phyloP scores from a whole-genome alignment of 2,888 invertebrate genomes.

The Creontiades dilutus region DNA sequence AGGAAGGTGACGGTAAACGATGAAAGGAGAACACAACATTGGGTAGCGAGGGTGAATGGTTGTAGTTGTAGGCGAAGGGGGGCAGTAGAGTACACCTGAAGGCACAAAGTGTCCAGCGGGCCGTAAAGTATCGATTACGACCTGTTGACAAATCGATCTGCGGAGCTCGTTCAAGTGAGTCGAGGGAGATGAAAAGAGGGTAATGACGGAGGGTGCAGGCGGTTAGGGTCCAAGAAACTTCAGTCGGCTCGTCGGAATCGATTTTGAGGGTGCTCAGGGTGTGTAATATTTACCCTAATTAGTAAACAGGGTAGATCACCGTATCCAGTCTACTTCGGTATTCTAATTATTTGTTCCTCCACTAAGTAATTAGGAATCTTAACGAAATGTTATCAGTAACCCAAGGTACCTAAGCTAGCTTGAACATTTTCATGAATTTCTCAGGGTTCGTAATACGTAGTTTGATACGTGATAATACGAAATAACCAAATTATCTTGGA shows the following conservation, averaged over 20 bases:
- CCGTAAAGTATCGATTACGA: constrained; percentile 56
- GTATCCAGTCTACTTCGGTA: no score
- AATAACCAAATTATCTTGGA: no score
- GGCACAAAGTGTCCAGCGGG: constrained; percentile 23
- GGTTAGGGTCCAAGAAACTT: neutral
- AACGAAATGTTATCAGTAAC: no score
- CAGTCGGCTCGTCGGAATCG: neutral
- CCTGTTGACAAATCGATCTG: constrained; percentile 54
- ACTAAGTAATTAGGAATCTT: no score
- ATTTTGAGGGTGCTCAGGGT: no score
- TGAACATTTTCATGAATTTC: no score
- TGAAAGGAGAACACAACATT: constrained; percentile 6
- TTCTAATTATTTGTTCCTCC: no score
- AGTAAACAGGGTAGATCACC: no score
- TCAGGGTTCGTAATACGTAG: no score
- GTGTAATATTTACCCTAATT: no score
- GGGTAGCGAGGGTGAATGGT: neutral
- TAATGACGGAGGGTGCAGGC: neutral
- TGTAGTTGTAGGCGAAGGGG: neutral
- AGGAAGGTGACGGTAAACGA: neutral
- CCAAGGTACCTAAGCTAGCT: no score
- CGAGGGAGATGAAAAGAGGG: constrained; percentile 11
- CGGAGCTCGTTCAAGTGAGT: constrained; percentile 19
- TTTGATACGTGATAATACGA: no score
- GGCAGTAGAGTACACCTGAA: constrained; percentile 3